A percentile compares a stretch with the other conserved stretches of the same genome.
Conservation (phyloP, 2,888 invertebrate genomes). For the Heliconius ethilla region DNA sequence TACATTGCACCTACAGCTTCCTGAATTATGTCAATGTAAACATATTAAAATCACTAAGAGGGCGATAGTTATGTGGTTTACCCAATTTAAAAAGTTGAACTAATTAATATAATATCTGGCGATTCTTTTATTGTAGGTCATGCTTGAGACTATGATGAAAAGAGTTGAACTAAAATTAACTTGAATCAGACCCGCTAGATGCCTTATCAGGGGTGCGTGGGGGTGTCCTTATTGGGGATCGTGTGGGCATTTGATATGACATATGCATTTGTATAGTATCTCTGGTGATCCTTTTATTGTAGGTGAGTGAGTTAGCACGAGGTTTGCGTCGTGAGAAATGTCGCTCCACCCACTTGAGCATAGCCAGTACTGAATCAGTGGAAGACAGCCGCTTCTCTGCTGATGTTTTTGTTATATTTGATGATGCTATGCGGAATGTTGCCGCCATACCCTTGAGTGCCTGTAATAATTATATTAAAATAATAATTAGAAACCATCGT, state of each 20-base stretch:
- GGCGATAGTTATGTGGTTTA: too few species aligned
- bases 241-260: slow-evolving; percentile 81
- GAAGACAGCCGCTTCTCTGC: slow-evolving; percentile 93
- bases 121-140: neutral
- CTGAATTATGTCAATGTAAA: too few species aligned
- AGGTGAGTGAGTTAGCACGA: slow-evolving; percentile 85
- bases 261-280: slow-evolving; percentile 90
- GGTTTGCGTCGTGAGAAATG: slow-evolving; percentile 91
- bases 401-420: slow-evolving; percentile 91
- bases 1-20: too few species aligned
- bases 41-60: too few species aligned
- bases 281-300: slow-evolving; percentile 79
- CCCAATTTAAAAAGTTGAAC: neutral
- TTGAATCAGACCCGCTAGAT: slow-evolving; percentile 73
- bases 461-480: slow-evolving; percentile 67
- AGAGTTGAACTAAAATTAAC: slow-evolving; percentile 51
- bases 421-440: slow-evolving; percentile 93
- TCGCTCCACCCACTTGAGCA: slow-evolving; percentile 94
- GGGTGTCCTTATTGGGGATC: slow-evolving; percentile 66
- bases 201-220: slow-evolving; percentile 62
- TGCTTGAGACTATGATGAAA: neutral
- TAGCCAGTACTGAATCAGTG: slow-evolving; percentile 93
- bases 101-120: neutral
- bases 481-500: neutral
- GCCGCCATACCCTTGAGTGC: slow-evolving; percentile 96